phyloP scores from a whole-genome alignment of 2,113 vertebrate genomes.

The Malurus cyaneus region DNA sequence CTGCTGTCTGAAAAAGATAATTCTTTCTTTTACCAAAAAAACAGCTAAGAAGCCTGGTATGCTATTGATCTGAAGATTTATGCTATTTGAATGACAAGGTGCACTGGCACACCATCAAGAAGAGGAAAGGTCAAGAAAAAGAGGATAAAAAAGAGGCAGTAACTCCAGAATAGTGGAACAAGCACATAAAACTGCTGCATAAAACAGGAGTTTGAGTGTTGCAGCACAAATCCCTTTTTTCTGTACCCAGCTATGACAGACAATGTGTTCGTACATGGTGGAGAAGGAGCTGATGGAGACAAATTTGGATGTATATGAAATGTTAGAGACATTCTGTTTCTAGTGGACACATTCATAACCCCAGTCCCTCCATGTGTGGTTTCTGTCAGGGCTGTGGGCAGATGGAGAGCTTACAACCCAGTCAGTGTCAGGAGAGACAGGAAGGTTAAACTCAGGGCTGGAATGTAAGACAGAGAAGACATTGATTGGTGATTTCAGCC shows the following conservation, averaged over 20 bases:
- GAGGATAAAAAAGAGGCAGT: not conserved
- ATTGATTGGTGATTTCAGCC: not conserved
- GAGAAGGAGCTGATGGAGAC: not conserved
- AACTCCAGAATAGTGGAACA: not conserved
- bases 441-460: not conserved
- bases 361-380: not conserved
- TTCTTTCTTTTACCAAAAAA: not conserved
- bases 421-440: not conserved
- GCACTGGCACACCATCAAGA: not conserved
- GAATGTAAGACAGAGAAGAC: not conserved
- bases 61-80: not conserved
- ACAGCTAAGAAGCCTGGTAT: not conserved
- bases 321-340: not conserved
- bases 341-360: not conserved
- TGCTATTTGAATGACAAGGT: not conserved
- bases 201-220: not conserved
- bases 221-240: not conserved
- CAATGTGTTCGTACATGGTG: rapidly evolving
- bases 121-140: not conserved
- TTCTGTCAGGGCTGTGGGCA: not conserved
- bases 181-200: not conserved
- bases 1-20: not conserved
- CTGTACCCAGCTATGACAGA: not conserved
- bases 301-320: not conserved
- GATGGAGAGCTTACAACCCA: not conserved